Base-by-base conservation (phyloP, 92 coral and sea anemone species). In the Isaurus tuberculatus region DNA sequence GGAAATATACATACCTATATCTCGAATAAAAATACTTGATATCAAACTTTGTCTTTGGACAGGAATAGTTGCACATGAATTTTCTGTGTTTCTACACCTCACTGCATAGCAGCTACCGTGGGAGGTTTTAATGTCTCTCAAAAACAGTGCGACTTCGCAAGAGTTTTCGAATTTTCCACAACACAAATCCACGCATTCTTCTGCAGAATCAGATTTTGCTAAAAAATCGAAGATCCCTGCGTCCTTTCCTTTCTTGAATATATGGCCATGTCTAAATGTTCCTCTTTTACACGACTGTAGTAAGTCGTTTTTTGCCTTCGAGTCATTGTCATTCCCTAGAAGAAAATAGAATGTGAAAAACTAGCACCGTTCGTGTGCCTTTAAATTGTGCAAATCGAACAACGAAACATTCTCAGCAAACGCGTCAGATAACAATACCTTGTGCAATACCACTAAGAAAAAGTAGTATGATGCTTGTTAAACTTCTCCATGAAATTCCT, bases 191-290 rank as follows among this genome's bases (percentile, higher is more conserved):
- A 94, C 90, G 90, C 99, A 96, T 28, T 90, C 73, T 31, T 57
- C 80, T 71, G 68, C 70, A 75, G 81, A 88, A 25, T 36, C 31
- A 42, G 94, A 79, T 10, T 80, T 83, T 70, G 82, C 91, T 15
- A 94, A 83, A 53, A 83, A 65, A 34, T 81, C 77, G 75, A 94
- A 96, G 44, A 79, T 73, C 26, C 99, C 99, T 19, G 99, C 99
- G 6, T 85, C 75, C 57, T 91, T 89, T 15, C 98, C 98, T 5
- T 86, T 92, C 44, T 84, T 88, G 55, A 96, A 83, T 11, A 93
- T 88, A 26, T 92, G 91, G 4, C 91, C 94, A 72, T 79, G 88
- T 27, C 66, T 86, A 17, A 90, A 67, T 33, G 10, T 22, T 26
- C 92, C 96, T 70, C 93, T 80, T 42, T 55, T 48, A 84, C 88